These are phyloP conservation scores for Limnephilus marmoratus DNA, from an alignment of 2,888 invertebrate species.

Conservation along the genomic window DNA sequence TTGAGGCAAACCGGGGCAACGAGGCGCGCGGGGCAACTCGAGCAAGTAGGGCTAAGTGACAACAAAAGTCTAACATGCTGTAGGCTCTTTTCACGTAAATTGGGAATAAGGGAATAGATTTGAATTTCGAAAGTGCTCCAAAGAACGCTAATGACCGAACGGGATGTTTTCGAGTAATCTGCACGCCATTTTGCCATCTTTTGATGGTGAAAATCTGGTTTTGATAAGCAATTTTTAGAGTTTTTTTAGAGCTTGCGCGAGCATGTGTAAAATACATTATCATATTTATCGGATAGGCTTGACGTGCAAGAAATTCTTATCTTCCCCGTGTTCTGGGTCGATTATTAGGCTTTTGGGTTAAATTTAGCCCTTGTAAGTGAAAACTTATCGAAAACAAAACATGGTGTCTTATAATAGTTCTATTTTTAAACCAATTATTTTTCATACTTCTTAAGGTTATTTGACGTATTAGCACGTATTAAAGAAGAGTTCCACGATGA, in stretches of 20 bases:
- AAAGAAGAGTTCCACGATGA: too few relatives aligned
- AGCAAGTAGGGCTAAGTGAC: neutral
- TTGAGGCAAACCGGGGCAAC: neutral
- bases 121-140: slow-evolving; percentile 17
- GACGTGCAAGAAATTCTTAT: neutral
- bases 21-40: neutral
- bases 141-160: slow-evolving; percentile 29
- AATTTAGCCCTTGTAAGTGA: neutral
- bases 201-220: neutral
- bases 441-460: neutral
- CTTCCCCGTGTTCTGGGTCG: neutral
- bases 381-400: neutral
- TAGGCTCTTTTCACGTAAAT: slow-evolving; percentile 9
- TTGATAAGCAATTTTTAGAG: neutral
- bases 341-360: neutral
- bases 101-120: slow-evolving; percentile 29
- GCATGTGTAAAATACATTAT: neutral
- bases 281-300: neutral
- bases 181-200: slow-evolving; percentile 28
- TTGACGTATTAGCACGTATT: neutral
- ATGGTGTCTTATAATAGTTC: neutral
- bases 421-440: neutral
- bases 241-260: neutral
- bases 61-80: slow-evolving; percentile 12
- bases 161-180: slow-evolving; percentile 20